A percentile compares a stretch with the other conserved stretches of the same genome.
phyloP scores from a whole-genome alignment of 2,888 invertebrate genomes.

The Timandra comae region DNA sequence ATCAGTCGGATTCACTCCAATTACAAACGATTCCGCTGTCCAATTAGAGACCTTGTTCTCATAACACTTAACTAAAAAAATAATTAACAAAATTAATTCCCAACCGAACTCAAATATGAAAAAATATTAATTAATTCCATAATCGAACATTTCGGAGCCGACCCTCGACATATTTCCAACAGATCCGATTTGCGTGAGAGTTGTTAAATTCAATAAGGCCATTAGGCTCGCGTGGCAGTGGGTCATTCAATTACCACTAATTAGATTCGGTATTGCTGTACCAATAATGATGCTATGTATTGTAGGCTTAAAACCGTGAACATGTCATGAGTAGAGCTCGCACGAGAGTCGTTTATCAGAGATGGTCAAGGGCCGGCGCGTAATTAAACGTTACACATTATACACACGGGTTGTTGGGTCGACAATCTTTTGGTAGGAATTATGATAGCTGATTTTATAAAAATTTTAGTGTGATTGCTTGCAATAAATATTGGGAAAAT shows the following conservation, averaged over 20 bases:
- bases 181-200: neutral
- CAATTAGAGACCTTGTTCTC: too few relatives aligned
- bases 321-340: conserved; percentile 52
- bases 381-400: conserved; percentile 57
- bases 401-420: conserved; percentile 24
- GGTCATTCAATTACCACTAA: conserved; percentile 26
- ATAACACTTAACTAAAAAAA: too few relatives aligned
- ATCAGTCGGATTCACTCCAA: too few relatives aligned
- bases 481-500: too few relatives aligned
- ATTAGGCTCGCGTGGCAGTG: conserved; percentile 8
- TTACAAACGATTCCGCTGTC: too few relatives aligned
- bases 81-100: too few relatives aligned
- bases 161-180: too few relatives aligned
- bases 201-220: neutral
- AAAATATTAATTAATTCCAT: too few relatives aligned
- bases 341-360: conserved; percentile 65
- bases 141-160: too few relatives aligned
- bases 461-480: too few relatives aligned
- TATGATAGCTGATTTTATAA: too few relatives aligned
- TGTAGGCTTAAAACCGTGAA: conserved; percentile 57
- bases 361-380: conserved; percentile 56
- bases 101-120: neutral
- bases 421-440: conserved; percentile 8
- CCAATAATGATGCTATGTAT: conserved; percentile 41
- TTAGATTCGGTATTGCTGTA: conserved; percentile 20